Conservation (phyloP, 2,888 invertebrate species). For the Spilarctia lutea region DNA sequence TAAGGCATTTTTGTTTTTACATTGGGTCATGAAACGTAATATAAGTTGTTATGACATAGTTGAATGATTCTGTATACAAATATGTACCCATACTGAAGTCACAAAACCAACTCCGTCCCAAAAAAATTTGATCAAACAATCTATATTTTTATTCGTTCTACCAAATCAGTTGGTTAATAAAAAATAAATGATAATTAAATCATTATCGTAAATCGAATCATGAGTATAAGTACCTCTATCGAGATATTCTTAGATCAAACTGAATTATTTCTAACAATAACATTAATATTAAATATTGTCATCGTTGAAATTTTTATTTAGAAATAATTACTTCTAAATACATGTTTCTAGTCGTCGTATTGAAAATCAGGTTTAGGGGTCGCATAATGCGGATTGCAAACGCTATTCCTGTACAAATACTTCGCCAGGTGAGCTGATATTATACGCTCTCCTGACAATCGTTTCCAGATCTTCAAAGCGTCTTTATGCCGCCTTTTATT, state of each 20-base stretch:
- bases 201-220: not conserved
- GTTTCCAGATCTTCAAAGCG: slow-evolving; percentile 65
- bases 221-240: not conserved
- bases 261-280: not conserved
- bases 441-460: slow-evolving; percentile 66
- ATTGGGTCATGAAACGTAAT: not conserved
- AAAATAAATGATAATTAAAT: too few species aligned
- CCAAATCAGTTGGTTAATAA: not conserved
- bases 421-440: slow-evolving; percentile 63
- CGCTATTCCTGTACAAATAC: slow-evolving; percentile 62
- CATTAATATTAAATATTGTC: not conserved
- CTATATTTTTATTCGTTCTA: not conserved
- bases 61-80: not conserved
- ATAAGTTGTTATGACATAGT: not conserved
- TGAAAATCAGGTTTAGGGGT: slow-evolving; percentile 46
- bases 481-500: slow-evolving; percentile 53
- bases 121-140: not conserved
- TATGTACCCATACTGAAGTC: not conserved
- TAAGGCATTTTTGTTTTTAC: not conserved
- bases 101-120: not conserved
- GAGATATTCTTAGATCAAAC: not conserved
- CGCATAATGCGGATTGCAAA: slow-evolving; percentile 73
- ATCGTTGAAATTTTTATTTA: not conserved
- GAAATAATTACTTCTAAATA: not conserved
- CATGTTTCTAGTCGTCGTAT: not conserved